Evolutionary conservation across 2,888 invertebrate genomes (phyloP).

Genomic region (Tipula confusa): DNA sequence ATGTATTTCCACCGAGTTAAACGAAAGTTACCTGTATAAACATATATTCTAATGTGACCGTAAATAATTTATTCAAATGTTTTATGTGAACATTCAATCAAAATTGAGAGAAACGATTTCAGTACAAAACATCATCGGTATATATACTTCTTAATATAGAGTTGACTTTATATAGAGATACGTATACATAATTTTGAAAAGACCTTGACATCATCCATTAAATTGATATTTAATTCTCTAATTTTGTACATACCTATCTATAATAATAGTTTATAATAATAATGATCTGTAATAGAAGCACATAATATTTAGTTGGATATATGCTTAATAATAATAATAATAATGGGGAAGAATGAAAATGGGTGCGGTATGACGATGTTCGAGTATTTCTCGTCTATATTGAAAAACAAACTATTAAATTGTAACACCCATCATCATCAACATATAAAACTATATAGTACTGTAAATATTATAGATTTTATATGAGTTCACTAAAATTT

Average conservation of each 20-base stretch:
- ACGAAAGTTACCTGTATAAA: too few species aligned
- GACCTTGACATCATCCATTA: slow-evolving; percentile 25
- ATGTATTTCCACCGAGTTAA: too few species aligned
- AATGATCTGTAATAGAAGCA: slow-evolving; percentile 9
- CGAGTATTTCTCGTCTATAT: slow-evolving; percentile 14
- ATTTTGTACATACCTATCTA: slow-evolving; percentile 3
- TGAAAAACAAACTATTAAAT: neutral
- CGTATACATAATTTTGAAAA: neutral
- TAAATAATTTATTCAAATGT: slow-evolving; percentile 15
- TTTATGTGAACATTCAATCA: neutral
- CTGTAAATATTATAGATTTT: neutral
- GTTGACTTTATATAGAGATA: neutral
- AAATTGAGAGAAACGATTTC: neutral
- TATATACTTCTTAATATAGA: neutral
- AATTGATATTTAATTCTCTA: slow-evolving; percentile 20
- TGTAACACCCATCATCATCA: slow-evolving; percentile 12
- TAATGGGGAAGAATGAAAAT: neutral
- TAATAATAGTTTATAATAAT: slow-evolving; percentile 12
- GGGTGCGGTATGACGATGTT: slow-evolving; percentile 9
- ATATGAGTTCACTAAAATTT: neutral
- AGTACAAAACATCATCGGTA: neutral
- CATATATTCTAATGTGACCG: neutral
- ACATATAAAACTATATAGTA: too few species aligned
- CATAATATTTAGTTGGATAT: neutral
- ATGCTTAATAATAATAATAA: neutral